Percentiles rank a stretch among this genome's conserved stretches.
Conservation (phyloP, 2,797 vertebrate genomes). For the Pteropus rufus region DNA sequence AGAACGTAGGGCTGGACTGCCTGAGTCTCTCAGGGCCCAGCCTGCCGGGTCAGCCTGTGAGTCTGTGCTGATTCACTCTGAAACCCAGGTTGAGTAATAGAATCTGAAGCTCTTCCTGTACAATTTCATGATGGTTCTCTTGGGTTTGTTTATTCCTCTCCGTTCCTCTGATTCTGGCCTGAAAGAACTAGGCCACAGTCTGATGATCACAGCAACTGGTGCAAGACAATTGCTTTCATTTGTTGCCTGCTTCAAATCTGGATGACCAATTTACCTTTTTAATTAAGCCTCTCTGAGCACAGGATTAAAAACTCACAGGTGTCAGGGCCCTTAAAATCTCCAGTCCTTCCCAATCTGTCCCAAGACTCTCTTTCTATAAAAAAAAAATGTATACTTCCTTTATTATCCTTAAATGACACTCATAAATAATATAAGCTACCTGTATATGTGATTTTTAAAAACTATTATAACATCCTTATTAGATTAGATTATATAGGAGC, state of each 20-base stretch:
- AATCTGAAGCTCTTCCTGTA: not conserved
- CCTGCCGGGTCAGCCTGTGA: not conserved
- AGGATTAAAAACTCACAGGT: not conserved
- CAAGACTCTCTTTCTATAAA: not conserved
- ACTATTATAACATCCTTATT: not conserved
- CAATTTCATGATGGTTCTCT: slow-evolving; percentile 15
- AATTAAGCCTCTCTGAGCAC: not conserved
- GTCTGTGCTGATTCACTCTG: not conserved
- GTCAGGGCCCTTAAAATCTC: not conserved
- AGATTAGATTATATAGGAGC: not conserved
- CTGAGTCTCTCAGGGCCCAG: not conserved
- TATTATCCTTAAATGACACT: not conserved
- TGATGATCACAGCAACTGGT: slow-evolving; percentile 34
- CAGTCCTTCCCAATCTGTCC: not conserved
- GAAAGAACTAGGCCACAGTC: slow-evolving; percentile 9
- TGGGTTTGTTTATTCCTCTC: not conserved
- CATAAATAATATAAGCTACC: not conserved
- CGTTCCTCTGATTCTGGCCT: not conserved
- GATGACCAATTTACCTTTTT: not conserved
- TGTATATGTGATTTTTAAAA: not conserved
- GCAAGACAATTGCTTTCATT: slow-evolving; percentile 40
- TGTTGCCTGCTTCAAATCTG: slow-evolving; percentile 6
- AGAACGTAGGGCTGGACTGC: not conserved
- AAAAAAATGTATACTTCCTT: not conserved
- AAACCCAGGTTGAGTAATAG: not conserved